Percentiles rank a stretch among this genome's conserved stretches.
These are phyloP conservation scores for Drosophila meridiana DNA, from an alignment of 2,888 invertebrate genomes.

Conservation along the genomic window DNA sequence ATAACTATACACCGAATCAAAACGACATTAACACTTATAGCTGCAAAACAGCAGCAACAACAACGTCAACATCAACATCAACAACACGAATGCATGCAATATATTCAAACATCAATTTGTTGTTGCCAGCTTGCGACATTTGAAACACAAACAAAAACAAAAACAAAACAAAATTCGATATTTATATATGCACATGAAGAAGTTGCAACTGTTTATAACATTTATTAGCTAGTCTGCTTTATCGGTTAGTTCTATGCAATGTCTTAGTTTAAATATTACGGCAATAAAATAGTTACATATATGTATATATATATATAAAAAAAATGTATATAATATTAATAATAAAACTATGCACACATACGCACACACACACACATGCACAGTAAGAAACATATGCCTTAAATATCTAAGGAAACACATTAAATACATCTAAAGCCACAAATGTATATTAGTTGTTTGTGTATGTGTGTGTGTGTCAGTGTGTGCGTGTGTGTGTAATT, in stretches of 20 bases:
- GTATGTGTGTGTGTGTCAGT: constrained; percentile 18
- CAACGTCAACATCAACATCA: constrained; percentile 24
- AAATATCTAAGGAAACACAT: constrained; percentile 35
- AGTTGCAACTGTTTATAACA: constrained; percentile 26
- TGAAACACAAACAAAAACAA: background rate
- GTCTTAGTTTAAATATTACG: constrained; percentile 27
- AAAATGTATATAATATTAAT: constrained; percentile 9
- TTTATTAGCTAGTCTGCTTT: constrained; percentile 36
- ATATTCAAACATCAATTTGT: constrained; percentile 10
- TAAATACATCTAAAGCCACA: constrained; percentile 69
- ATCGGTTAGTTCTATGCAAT: constrained; percentile 24
- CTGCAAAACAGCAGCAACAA: constrained; percentile 14
- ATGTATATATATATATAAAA: constrained; percentile 4
- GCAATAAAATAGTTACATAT: constrained; percentile 20
- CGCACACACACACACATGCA: background rate
- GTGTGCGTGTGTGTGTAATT: constrained; percentile 22
- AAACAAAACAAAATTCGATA: background rate
- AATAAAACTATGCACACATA: constrained; percentile 1
- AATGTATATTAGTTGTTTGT: constrained; percentile 44
- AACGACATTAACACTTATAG: constrained; percentile 14
- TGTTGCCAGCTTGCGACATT: background rate
- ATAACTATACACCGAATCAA: constrained; percentile 9
- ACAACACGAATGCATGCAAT: constrained; percentile 24
- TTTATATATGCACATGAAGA: background rate
- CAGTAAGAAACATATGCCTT: constrained; percentile 20